Evolutionary conservation across 1,140 invertebrate species (phyloP), one percentile per base, ranked within the genome.

Genomic region (Conus ventricosus): DNA sequence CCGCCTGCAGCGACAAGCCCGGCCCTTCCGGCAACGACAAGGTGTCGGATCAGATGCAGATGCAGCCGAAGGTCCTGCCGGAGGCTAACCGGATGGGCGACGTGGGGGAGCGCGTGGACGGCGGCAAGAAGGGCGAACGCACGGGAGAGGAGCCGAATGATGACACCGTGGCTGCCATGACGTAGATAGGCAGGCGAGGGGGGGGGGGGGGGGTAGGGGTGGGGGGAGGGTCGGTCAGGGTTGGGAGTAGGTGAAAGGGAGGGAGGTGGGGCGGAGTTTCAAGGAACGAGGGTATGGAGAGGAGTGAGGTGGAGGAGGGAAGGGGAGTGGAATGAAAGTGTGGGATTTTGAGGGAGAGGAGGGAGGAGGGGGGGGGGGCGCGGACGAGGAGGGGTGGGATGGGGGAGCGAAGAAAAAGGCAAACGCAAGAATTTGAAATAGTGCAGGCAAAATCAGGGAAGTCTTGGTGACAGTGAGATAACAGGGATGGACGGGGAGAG

Each of bases 11-110:
- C 3, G 87, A 88, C 5, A 89, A 63, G 63, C 85, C n/a, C 51
- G 87, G 67, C 39, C 63, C 67, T 60, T 81, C 15, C 5, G 60
- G 39, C 8, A 84, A 90, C 54, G 84, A 85, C 39, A 67, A 54
- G 11, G 60, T 23, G 25, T 11, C 84, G 11, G 0, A 71, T 17
- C 23, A 25, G 57, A 10, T 11, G 27, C 60, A 53, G 15, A 13
- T 17, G 23, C n/a, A 27, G 23, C 54, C 23, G 0, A 6, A 88
- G 55, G 25, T 6, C 5, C n/a, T 20, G 17, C 27, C 60, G 8
- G 8, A n/a, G 25, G 6, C 25, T 0, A n/a, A 81, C 71, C 10
- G 6, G 39, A 76, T 78, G 25, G 57, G 57, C 17, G 80, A 15
- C 23, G 60, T 63, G 54, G 51, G 39, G 5, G 84, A 25, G 60